Conservation (phyloP, 2,113 vertebrate species). For the Furnarius figulus region DNA sequence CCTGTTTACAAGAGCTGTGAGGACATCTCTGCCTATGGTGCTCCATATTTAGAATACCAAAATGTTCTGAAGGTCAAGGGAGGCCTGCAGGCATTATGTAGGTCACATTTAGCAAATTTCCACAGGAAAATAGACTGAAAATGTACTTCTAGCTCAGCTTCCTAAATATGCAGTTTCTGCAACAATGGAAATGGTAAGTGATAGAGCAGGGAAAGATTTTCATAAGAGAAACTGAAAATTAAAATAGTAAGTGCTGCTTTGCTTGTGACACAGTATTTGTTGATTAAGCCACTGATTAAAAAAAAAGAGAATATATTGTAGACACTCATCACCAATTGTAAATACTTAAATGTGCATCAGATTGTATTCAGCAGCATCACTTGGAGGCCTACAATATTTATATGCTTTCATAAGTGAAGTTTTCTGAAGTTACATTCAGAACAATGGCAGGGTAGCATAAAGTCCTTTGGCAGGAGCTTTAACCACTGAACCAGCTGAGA, state of each 20-base stretch:
- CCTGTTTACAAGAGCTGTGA: not conserved
- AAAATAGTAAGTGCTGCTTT: not conserved
- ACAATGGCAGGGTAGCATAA: not conserved
- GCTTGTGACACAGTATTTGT: not conserved
- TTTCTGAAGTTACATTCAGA: not conserved
- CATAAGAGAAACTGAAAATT: not conserved
- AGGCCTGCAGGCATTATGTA: not conserved
- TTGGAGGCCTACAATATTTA: not conserved
- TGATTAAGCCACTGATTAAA: not conserved
- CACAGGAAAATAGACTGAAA: not conserved
- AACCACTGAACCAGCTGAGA: not conserved
- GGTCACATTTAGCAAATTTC: not conserved
- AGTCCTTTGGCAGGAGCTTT: not conserved
- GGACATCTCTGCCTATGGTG: not conserved
- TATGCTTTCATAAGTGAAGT: not conserved
- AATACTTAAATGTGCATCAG: not conserved
- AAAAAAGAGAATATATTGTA: not conserved
- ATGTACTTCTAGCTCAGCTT: not conserved
- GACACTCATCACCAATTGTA: not conserved
- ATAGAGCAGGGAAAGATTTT: not conserved
- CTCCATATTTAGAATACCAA: not conserved
- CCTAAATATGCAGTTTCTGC: not conserved
- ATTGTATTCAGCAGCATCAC: not conserved
- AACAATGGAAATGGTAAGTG: not conserved
- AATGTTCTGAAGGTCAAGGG: not conserved